phyloP scores from a whole-genome alignment of 2,113 vertebrate genomes.

The Tauraco erythrolophus region DNA sequence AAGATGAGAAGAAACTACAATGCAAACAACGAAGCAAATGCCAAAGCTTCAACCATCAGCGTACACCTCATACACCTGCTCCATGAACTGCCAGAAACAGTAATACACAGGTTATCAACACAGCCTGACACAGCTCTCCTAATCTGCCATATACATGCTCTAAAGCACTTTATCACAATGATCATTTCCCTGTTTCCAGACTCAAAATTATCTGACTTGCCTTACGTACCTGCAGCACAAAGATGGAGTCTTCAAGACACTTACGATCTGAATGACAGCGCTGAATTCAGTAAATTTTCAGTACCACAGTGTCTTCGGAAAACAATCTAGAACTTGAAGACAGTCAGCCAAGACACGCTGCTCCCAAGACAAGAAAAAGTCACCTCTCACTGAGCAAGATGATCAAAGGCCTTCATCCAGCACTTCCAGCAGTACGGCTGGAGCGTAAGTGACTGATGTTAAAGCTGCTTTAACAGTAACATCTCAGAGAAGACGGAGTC shows the following conservation, averaged over 20 bases:
- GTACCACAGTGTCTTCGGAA: background rate
- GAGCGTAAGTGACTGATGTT: background rate
- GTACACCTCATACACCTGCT: background rate
- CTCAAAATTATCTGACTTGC: background rate
- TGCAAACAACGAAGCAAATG: background rate
- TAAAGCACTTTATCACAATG: background rate
- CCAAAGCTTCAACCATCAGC: background rate
- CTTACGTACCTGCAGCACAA: background rate
- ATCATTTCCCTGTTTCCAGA: background rate
- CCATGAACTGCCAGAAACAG: background rate
- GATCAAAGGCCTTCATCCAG: background rate
- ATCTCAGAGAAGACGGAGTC: background rate
- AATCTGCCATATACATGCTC: background rate
- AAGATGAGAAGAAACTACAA: background rate
- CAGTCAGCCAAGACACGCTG: background rate
- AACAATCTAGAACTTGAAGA: background rate
- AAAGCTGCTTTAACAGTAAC: background rate
- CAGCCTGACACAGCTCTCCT: background rate
- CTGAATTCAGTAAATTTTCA: background rate
- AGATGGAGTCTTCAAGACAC: background rate
- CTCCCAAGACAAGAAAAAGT: background rate
- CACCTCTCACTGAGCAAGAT: background rate
- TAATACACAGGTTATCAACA: background rate
- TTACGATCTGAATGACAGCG: background rate
- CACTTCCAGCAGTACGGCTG: background rate